These are phyloP conservation scores for Achatina immaculata DNA, from an alignment of 1,140 invertebrate genomes.

Conservation along the genomic window DNA sequence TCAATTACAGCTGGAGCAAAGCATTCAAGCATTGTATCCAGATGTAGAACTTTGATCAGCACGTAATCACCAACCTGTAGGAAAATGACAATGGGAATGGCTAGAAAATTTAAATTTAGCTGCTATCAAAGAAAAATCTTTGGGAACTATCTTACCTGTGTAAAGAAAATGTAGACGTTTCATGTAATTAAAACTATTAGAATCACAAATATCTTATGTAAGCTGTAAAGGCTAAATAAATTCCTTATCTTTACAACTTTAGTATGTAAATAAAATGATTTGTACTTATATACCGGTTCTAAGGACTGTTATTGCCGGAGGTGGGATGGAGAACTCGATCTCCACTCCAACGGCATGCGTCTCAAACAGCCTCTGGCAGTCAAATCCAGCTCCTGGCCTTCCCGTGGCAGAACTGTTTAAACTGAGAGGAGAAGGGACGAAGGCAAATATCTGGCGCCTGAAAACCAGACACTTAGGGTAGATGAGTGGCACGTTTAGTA, in stretches of 20 bases:
- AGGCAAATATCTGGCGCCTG: too few species aligned
- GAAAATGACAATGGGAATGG: background rate
- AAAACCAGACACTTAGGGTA: too few species aligned
- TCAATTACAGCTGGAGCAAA: constrained; percentile 58
- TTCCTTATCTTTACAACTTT: background rate
- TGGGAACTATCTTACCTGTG: background rate
- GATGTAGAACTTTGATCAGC: constrained; percentile 51
- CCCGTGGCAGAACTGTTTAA: too few species aligned
- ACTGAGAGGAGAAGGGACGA: too few species aligned
- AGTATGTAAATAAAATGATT: background rate
- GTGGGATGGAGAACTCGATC: too few species aligned
- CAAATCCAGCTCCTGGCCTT: too few species aligned
- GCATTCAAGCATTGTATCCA: constrained; percentile 45
- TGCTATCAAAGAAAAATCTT: background rate
- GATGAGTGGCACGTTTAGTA: too few species aligned
- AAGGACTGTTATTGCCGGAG: too few species aligned
- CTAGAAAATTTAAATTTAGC: background rate
- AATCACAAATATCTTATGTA: background rate
- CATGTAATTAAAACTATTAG: background rate
- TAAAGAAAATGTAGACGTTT: background rate
- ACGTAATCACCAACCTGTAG: constrained; percentile 60
- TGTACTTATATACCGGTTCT: too few species aligned
- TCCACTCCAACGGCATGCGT: too few species aligned
- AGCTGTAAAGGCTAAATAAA: background rate
- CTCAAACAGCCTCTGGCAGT: too few species aligned